Percentiles rank a stretch among this genome's conserved stretches.
These are phyloP conservation scores for Brachionichthys hirsutus DNA, from an alignment of 2,113 vertebrate genomes.

Conservation along the genomic window DNA sequence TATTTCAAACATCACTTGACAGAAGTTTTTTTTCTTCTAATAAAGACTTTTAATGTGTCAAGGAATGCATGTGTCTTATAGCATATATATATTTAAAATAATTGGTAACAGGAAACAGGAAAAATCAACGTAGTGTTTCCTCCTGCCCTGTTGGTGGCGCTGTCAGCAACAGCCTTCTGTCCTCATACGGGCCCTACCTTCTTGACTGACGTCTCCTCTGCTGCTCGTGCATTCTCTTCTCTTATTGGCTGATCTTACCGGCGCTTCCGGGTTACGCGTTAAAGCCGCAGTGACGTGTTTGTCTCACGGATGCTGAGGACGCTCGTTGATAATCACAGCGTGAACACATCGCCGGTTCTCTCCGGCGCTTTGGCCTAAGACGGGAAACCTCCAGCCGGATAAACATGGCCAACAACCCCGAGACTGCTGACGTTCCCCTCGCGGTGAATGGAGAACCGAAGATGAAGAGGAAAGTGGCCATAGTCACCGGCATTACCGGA, in stretches of 20 bases:
- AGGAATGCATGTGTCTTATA: no score
- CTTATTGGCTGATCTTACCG: conserved; percentile 57
- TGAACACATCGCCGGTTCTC: not conserved
- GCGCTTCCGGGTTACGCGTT: conserved; percentile 48
- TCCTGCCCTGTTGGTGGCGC: conserved; percentile 30
- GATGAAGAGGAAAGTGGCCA: conserved; percentile 63
- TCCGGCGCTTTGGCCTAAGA: not conserved
- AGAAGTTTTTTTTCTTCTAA: no score
- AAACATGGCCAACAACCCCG: conserved; percentile 65
- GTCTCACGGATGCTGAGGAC: conserved; percentile 40
- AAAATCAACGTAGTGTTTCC: no score
- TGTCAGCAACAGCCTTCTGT: not conserved
- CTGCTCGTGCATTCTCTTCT: not conserved
- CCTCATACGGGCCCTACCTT: not conserved
- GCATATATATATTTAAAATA: no score
- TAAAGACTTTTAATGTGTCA: no score
- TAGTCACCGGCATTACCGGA: conserved; percentile 79
- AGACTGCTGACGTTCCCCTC: not conserved
- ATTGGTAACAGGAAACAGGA: no score
- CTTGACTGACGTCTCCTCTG: not conserved
- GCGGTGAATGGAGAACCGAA: conserved; percentile 17
- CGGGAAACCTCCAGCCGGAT: not conserved
- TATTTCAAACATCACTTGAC: no score
- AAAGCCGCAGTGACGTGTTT: not conserved
- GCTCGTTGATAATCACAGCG: not conserved